Conservation (phyloP, 2,113 vertebrate genomes). For the Pyrgilauda ruficollis region DNA sequence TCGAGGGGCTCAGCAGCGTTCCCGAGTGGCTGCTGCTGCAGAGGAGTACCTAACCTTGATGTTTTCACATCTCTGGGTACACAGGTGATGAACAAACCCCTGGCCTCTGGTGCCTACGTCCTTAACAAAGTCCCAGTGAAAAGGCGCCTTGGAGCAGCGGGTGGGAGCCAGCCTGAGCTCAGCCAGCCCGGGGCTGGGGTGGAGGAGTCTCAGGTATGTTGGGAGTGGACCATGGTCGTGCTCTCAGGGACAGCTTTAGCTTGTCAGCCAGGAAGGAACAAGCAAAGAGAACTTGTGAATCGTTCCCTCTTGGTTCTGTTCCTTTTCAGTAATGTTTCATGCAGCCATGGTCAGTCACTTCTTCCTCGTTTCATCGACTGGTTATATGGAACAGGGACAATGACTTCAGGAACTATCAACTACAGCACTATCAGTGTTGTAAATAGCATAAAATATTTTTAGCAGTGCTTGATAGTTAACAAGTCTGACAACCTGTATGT, state of each 20-base stretch:
- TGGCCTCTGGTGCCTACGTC: conserved; percentile 86
- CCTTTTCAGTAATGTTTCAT: background rate
- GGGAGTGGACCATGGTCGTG: rapidly evolving
- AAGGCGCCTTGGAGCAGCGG: conserved; percentile 76
- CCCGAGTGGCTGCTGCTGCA: background rate
- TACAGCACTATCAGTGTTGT: background rate
- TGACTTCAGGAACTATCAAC: background rate
- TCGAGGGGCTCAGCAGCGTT: rapidly evolving
- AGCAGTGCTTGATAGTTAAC: background rate
- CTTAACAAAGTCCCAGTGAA: conserved; percentile 90
- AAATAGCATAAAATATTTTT: background rate
- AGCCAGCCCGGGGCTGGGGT: conserved; percentile 64
- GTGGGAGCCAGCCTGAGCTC: conserved; percentile 73
- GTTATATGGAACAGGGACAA: background rate
- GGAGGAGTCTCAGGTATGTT: conserved; percentile 79
- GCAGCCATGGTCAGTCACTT: background rate
- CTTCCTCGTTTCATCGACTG: background rate
- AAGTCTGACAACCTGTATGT: background rate
- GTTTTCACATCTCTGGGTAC: background rate
- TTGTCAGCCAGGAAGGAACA: background rate
- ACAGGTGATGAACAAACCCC: conserved; percentile 85
- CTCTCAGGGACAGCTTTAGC: background rate
- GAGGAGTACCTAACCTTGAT: rapidly evolving
- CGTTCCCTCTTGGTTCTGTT: background rate
- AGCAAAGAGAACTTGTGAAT: background rate